Conservation (phyloP, 1,140 invertebrate species). For the Oncopodura yosiiana region DNA sequence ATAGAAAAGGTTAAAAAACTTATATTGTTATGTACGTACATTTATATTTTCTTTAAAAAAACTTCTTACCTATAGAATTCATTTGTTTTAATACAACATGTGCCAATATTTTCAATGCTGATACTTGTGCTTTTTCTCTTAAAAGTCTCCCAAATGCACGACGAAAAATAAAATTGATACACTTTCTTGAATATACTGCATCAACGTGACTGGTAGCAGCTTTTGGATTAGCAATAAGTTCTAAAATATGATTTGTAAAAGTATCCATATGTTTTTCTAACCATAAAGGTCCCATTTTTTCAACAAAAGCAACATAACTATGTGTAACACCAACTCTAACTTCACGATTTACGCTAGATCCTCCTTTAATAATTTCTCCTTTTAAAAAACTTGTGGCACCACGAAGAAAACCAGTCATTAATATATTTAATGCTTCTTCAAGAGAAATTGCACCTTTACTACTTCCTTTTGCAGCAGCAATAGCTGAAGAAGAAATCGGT, state of each 20-base stretch:
- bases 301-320: constrained; percentile 86
- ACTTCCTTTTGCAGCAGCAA: constrained; percentile 46
- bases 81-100: constrained; percentile 86
- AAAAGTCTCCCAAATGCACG: constrained; percentile 85
- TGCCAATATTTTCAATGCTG: constrained; percentile 88
- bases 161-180: constrained; percentile 88
- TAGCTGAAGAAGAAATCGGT: constrained; percentile 38
- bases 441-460: constrained; percentile 67
- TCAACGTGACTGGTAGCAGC: constrained; percentile 91
- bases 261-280: constrained; percentile 80
- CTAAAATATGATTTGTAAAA: constrained; percentile 78
- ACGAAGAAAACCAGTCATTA: constrained; percentile 88
- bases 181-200: constrained; percentile 94
- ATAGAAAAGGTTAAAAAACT: constrained; percentile 18
- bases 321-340: constrained; percentile 90
- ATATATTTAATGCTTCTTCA: constrained; percentile 80
- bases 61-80: constrained; percentile 64
- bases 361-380: constrained; percentile 93
- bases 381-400: constrained; percentile 92
- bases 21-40: neutral
- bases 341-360: constrained; percentile 82
- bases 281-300: constrained; percentile 86
- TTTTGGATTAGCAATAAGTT: constrained; percentile 86
- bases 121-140: constrained; percentile 90
- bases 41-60: constrained; percentile 4